phyloP scores from a whole-genome alignment of 1,140 invertebrate species.

The Saccostrea echinata region DNA sequence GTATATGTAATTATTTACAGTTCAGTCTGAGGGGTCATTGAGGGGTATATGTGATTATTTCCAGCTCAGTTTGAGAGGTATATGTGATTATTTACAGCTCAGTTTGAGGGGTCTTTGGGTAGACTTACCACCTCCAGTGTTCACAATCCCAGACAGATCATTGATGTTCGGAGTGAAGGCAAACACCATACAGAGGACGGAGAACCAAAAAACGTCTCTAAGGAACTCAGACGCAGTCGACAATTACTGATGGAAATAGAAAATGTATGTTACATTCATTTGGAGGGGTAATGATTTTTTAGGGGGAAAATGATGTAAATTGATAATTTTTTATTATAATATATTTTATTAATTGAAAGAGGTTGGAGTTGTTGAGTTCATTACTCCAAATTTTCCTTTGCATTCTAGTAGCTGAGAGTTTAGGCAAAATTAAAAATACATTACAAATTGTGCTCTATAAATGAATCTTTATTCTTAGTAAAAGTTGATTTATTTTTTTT shows the following conservation, averaged over 20 bases:
- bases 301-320: too few species aligned
- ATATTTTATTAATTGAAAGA: too few species aligned
- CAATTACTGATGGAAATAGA: slow-evolving; percentile 91
- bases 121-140: slow-evolving; percentile 85
- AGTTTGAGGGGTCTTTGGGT: slow-evolving; percentile 95
- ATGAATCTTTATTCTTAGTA: too few species aligned
- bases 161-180: slow-evolving; percentile 87
- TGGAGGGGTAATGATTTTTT: not conserved
- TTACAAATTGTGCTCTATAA: too few species aligned
- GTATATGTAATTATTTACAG: not conserved
- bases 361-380: too few species aligned
- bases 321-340: too few species aligned
- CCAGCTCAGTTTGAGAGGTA: not conserved
- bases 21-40: not conserved
- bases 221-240: slow-evolving; percentile 84
- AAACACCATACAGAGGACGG: slow-evolving; percentile 68
- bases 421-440: too few species aligned
- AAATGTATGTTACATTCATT: slow-evolving; percentile 80
- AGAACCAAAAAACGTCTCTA: slow-evolving; percentile 73
- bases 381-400: too few species aligned
- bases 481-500: too few species aligned
- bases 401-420: too few species aligned
- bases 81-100: slow-evolving; percentile 83
- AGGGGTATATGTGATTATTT: not conserved
- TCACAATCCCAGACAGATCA: slow-evolving; percentile 95